These are phyloP conservation scores for Crotophaga sulcirostris DNA, from an alignment of 2,113 vertebrate species.

Conservation along the genomic window DNA sequence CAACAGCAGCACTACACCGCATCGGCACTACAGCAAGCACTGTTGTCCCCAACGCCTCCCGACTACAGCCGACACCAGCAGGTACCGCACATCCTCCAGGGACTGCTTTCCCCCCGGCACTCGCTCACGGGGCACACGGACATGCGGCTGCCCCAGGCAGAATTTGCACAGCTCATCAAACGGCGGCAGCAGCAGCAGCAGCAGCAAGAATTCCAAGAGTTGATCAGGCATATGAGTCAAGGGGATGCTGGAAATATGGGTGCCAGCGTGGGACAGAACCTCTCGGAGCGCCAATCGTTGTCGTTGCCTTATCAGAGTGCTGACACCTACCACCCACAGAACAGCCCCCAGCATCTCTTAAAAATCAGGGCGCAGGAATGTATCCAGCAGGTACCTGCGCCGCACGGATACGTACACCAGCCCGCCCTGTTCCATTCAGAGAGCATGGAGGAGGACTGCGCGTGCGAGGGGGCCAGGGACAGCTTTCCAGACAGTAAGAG, in stretches of 20 bases:
- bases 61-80: constrained; percentile 92
- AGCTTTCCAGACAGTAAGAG: constrained; percentile 81
- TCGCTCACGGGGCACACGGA: constrained; percentile 93
- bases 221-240: constrained; percentile 90
- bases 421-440: constrained; percentile 85
- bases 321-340: constrained; percentile 72
- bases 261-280: constrained; percentile 74
- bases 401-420: constrained; percentile 68
- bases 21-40: constrained; percentile 94
- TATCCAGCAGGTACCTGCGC: constrained; percentile 64
- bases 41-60: constrained; percentile 92
- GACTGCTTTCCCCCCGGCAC: constrained; percentile 95
- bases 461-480: constrained; percentile 74
- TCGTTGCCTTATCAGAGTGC: constrained; percentile 76
- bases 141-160: constrained; percentile 87
- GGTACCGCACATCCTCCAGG: constrained; percentile 93
- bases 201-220: constrained; percentile 86
- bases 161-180: constrained; percentile 91
- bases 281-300: constrained; percentile 72
- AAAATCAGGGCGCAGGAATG: constrained; percentile 88
- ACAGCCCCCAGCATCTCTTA: constrained; percentile 90
- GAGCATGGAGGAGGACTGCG: constrained; percentile 97
- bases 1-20: constrained; percentile 79
- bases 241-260: constrained; percentile 77
- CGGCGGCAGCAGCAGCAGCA: constrained; percentile 82